Evolutionary conservation across 2,797 vertebrate genomes (phyloP).

Genomic region (Odontamblyopus lacepedii): DNA sequence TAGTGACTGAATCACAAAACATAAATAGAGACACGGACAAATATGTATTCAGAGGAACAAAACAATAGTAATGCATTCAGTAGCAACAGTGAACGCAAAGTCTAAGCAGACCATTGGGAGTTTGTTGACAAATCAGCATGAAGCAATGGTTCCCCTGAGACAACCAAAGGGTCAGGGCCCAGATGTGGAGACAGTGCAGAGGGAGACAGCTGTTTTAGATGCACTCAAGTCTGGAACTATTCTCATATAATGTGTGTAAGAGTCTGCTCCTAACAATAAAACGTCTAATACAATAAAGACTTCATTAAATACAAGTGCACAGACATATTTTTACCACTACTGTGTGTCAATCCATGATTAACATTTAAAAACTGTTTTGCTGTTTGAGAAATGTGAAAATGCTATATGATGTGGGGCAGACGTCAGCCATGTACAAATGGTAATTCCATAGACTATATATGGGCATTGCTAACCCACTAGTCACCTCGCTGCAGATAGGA

Average conservation of each 20-base stretch:
- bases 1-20: background rate
- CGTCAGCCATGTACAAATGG: too few species aligned
- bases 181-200: slow-evolving; percentile 4
- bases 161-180: background rate
- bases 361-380: too few species aligned
- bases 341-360: too few species aligned
- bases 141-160: background rate
- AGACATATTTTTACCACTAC: too few species aligned
- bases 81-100: background rate
- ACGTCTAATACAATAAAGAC: background rate
- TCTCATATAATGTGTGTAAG: background rate
- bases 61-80: background rate
- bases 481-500: too few species aligned
- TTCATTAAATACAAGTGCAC: background rate
- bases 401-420: background rate
- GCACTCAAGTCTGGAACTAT: background rate
- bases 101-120: background rate
- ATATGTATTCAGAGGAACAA: background rate
- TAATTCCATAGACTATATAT: too few species aligned
- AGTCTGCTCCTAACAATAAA: background rate
- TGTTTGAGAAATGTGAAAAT: too few species aligned
- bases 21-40: background rate
- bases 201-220: background rate
- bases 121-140: background rate
- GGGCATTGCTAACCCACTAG: too few species aligned